Evolutionary conservation across 2,113 vertebrate genomes (phyloP).

Genomic region (Xiphophorus couchianus): DNA sequence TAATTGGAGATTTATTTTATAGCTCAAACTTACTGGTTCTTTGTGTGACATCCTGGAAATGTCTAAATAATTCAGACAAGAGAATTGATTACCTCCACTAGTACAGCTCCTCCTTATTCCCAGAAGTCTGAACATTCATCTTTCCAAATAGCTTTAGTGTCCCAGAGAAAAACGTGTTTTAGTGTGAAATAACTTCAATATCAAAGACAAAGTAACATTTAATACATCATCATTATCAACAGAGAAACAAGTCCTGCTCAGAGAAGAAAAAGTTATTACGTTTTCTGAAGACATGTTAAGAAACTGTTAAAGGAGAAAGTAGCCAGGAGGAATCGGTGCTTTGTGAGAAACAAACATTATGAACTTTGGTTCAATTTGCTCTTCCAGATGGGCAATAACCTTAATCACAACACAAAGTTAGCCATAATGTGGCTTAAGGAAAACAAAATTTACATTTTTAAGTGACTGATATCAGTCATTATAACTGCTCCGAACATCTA

Average conservation of each 20-base stretch:
- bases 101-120: background rate
- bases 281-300: too few relatives aligned
- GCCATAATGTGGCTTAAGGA: background rate
- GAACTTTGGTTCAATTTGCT: background rate
- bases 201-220: too few relatives aligned
- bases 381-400: background rate
- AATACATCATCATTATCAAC: too few relatives aligned
- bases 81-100: background rate
- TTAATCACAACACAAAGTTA: background rate
- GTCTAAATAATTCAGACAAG: background rate
- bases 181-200: too few relatives aligned
- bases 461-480: background rate
- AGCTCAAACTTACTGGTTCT: too few relatives aligned
- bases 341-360: background rate
- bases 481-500: too few relatives aligned
- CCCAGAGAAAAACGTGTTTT: too few relatives aligned
- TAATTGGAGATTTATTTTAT: background rate
- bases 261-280: too few relatives aligned
- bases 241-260: too few relatives aligned
- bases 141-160: background rate
- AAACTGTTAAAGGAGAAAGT: too few relatives aligned
- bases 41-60: background rate
- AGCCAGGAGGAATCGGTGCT: background rate
- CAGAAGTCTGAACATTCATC: background rate
- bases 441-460: background rate